phyloP scores from a whole-genome alignment of 2,797 vertebrate genomes.

The Esox masquinongy region DNA sequence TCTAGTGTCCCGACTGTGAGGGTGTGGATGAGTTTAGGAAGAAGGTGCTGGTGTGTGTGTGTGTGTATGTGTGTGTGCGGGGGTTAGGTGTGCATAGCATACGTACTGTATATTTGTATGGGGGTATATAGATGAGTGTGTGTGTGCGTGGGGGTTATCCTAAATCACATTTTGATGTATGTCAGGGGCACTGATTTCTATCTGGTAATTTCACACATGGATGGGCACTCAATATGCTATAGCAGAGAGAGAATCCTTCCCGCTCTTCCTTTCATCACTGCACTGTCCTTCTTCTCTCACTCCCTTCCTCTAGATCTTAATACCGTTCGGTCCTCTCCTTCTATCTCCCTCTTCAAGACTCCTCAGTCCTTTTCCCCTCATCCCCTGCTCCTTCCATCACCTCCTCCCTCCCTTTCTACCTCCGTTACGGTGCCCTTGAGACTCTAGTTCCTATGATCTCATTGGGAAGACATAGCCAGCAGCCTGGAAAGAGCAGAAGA shows the following conservation, averaged over 20 bases:
- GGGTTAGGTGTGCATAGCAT: neutral
- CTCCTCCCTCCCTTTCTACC: neutral
- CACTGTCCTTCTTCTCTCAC: slow-evolving; percentile 14
- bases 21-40: neutral
- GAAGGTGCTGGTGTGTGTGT: neutral
- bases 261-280: slow-evolving; percentile 4
- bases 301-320: neutral
- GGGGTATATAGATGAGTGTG: neutral
- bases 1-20: neutral
- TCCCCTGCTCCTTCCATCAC: neutral
- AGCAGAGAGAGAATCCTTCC: slow-evolving; percentile 33
- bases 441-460: slow-evolving; percentile 37
- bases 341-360: neutral
- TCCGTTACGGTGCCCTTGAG: slow-evolving; percentile 43
- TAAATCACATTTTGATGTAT: slow-evolving; percentile 45
- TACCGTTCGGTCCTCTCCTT: neutral
- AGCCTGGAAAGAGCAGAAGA: slow-evolving; percentile 26
- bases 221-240: slow-evolving; percentile 47
- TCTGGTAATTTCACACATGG: slow-evolving; percentile 59
- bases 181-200: slow-evolving; percentile 39
- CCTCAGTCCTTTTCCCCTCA: neutral
- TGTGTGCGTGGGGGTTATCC: slow-evolving; percentile 16
- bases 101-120: neutral
- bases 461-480: slow-evolving; percentile 40
- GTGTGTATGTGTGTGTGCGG: neutral